Percentiles rank a stretch among this genome's conserved stretches.
Evolutionary conservation across 2,888 invertebrate genomes (phyloP).

Genomic region (Cataglyphis cursor): DNA sequence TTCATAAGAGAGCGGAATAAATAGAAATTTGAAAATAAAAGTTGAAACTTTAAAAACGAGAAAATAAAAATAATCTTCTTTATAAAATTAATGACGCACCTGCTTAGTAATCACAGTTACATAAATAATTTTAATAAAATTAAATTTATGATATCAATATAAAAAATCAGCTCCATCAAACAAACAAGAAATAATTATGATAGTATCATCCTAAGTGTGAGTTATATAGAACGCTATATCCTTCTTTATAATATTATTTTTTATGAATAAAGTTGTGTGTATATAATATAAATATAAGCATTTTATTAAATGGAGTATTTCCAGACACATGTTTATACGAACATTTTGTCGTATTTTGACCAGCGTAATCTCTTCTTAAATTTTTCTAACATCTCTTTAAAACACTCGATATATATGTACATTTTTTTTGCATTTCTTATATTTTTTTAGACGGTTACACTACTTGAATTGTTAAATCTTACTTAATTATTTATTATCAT

Average conservation of each 20-base stretch:
- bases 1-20: neutral
- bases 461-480: neutral
- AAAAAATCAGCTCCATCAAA: neutral
- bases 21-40: neutral
- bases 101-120: neutral
- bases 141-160: neutral
- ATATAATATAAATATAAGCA: no score
- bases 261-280: no score
- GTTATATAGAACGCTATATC: neutral
- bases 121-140: neutral
- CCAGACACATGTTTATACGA: no score
- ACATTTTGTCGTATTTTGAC: no score
- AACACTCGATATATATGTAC: no score
- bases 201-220: neutral
- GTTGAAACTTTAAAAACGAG: neutral
- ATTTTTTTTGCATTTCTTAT: neutral
- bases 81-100: neutral
- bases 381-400: no score
- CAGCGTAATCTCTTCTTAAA: no score
- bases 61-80: neutral
- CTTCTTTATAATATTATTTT: no score
- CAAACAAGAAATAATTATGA: neutral
- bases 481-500: slow-evolving; percentile 13
- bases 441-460: neutral
- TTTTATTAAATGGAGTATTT: neutral